phyloP scores from a whole-genome alignment of 1,140 invertebrate species.

The Bombus waltoni region DNA sequence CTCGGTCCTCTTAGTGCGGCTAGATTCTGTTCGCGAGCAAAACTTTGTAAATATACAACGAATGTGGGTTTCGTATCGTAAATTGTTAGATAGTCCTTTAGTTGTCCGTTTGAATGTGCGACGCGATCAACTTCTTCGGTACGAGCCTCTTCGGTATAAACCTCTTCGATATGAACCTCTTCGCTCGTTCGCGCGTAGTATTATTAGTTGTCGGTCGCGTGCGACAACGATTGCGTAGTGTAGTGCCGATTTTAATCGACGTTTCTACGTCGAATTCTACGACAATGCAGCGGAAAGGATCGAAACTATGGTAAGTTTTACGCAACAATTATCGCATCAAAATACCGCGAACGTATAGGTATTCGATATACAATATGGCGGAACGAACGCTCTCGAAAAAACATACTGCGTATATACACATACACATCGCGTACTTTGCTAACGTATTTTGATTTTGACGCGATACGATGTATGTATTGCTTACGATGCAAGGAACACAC shows the following conservation, averaged over 20 bases:
- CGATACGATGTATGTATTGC: background rate
- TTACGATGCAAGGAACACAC: background rate
- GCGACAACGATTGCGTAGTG: too few relatives aligned
- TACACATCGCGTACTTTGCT: too few relatives aligned
- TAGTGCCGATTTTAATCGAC: too few relatives aligned
- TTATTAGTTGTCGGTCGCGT: too few relatives aligned
- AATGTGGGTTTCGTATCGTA: background rate
- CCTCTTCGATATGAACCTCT: too few relatives aligned
- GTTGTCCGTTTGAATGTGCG: background rate
- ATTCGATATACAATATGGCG: background rate
- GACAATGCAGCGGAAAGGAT: slow-evolving; percentile 7
- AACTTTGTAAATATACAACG: background rate
- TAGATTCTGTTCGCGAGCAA: background rate
- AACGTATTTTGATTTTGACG: background rate
- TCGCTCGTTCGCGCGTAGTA: too few relatives aligned
- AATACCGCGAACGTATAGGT: too few relatives aligned
- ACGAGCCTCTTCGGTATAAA: background rate
- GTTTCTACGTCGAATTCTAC: too few relatives aligned
- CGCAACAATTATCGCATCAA: background rate
- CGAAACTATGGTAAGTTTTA: background rate
- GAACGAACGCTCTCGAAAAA: background rate
- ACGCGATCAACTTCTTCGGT: background rate
- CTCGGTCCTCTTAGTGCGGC: slow-evolving; percentile 7
- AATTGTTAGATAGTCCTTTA: background rate
- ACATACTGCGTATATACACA: background rate